phyloP scores from a whole-genome alignment of 2,888 invertebrate species.

The Apotomis betuletana region DNA sequence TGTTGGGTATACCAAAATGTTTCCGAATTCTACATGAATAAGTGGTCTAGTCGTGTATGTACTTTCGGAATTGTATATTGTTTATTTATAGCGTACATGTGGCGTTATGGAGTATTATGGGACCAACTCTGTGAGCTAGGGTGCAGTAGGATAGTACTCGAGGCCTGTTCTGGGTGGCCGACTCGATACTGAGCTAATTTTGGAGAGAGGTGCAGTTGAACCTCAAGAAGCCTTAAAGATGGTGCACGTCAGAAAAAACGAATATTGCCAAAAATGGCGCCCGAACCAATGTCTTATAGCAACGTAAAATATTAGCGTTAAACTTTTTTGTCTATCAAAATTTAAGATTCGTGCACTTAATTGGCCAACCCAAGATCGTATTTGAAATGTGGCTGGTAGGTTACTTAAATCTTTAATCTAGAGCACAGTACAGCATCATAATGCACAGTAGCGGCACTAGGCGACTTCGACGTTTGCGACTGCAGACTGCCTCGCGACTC shows the following conservation, averaged over 20 bases:
- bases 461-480: too few relatives aligned
- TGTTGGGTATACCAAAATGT: conserved; percentile 80
- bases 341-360: too few relatives aligned
- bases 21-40: conserved; percentile 84
- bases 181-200: conserved; percentile 45
- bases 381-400: too few relatives aligned
- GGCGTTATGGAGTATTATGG: conserved; percentile 75
- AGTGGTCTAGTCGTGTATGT: conserved; percentile 83
- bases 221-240: conserved; percentile 19
- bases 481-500: too few relatives aligned
- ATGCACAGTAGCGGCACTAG: too few relatives aligned
- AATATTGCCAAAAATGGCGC: neutral
- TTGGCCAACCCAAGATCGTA: too few relatives aligned
- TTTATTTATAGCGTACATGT: conserved; percentile 78
- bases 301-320: too few relatives aligned
- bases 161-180: conserved; percentile 29
- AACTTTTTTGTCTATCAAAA: too few relatives aligned
- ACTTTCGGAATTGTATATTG: conserved; percentile 82
- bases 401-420: too few relatives aligned
- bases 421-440: too few relatives aligned
- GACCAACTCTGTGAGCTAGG: conserved; percentile 79
- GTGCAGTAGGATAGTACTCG: conserved; percentile 40
- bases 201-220: conserved; percentile 31
- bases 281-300: neutral
- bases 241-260: neutral